phyloP scores from a whole-genome alignment of 1,140 invertebrate species.

The Pseudomyrmex cubaensis region DNA sequence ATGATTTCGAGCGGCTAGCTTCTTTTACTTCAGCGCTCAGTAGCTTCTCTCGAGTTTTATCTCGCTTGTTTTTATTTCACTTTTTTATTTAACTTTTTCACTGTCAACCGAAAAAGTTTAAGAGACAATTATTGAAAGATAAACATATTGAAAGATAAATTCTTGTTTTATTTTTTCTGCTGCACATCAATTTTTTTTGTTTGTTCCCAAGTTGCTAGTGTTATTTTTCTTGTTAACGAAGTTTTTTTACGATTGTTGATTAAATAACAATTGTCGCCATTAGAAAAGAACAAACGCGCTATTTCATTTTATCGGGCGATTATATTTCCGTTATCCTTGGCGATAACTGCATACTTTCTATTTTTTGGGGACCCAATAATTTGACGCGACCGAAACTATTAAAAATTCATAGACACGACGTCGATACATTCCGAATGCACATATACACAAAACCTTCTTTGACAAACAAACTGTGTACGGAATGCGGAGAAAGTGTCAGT shows the following conservation, averaged over 20 bases:
- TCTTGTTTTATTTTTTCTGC: too few relatives aligned
- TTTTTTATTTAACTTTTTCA: too few relatives aligned
- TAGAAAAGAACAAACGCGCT: neutral
- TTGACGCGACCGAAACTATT: slow-evolving; percentile 5
- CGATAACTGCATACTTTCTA: neutral
- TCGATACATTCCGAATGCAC: neutral
- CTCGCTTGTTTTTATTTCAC: too few relatives aligned
- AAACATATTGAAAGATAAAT: too few relatives aligned
- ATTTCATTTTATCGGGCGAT: neutral
- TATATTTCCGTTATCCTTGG: slow-evolving; percentile 13
- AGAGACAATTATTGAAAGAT: too few relatives aligned
- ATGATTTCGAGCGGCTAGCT: too few relatives aligned
- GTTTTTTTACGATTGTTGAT: neutral
- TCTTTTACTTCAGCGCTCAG: too few relatives aligned
- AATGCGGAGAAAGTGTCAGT: slow-evolving; percentile 28
- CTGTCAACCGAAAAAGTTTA: too few relatives aligned
- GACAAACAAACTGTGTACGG: neutral
- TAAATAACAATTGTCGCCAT: neutral
- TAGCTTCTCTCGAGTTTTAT: too few relatives aligned
- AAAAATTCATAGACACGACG: neutral
- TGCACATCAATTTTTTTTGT: too few relatives aligned
- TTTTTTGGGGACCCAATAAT: slow-evolving; percentile 16
- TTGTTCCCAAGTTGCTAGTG: too few relatives aligned
- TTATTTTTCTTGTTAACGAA: too few relatives aligned
- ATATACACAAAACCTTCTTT: neutral